These are phyloP conservation scores for Pseudolaguvia tuberculata DNA, from an alignment of 2,113 vertebrate species.

Conservation along the genomic window DNA sequence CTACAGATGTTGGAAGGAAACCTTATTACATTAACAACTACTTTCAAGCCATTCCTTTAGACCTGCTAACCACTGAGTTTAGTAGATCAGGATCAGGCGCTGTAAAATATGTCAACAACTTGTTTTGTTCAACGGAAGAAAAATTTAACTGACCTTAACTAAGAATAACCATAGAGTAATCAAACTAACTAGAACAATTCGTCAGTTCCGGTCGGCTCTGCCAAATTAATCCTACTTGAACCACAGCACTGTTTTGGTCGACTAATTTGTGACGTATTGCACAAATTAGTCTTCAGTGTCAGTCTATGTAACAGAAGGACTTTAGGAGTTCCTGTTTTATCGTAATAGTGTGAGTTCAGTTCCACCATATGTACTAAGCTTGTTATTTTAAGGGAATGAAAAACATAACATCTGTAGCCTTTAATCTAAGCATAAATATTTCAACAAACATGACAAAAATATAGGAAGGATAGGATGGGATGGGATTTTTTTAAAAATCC, in stretches of 20 bases:
- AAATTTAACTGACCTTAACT: conserved; percentile 24
- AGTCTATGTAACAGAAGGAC: neutral
- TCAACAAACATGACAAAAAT: neutral
- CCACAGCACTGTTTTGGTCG: neutral
- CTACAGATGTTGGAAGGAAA: conserved; percentile 6
- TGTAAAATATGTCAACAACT: neutral
- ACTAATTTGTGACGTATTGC: too few species aligned
- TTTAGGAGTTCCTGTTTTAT: neutral
- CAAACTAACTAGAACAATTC: conserved; percentile 1
- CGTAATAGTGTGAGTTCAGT: neutral
- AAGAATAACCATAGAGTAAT: conserved; percentile 17
- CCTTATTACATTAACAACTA: neutral
- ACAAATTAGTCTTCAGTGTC: neutral
- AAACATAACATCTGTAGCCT: neutral
- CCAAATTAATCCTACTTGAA: neutral
- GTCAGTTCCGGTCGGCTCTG: neutral
- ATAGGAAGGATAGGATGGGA: neutral
- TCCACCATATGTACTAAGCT: too few species aligned
- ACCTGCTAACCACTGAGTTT: neutral
- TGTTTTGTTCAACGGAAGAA: conserved; percentile 4
- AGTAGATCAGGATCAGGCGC: neutral
- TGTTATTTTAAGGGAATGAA: neutral
- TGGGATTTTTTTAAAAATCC: neutral
- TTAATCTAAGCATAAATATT: neutral
- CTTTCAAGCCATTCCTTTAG: neutral